A percentile compares a stretch with the other conserved stretches of the same genome.
phyloP scores from a whole-genome alignment of 2,797 vertebrate species.

The Coendou prehensilis region DNA sequence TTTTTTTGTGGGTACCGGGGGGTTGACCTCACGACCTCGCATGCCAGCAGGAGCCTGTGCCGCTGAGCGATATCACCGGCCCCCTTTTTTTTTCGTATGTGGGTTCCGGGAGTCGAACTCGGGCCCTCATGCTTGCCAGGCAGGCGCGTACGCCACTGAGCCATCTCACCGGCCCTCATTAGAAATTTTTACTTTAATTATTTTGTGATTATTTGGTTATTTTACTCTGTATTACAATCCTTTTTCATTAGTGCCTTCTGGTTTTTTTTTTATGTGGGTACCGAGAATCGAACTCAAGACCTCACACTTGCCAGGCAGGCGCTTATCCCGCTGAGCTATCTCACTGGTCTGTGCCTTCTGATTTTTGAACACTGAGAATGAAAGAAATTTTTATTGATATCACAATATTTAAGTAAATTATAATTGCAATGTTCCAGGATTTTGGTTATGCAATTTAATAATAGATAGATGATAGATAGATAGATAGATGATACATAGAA shows the following conservation, averaged over 20 bases:
- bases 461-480: neutral
- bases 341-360: neutral
- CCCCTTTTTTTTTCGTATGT: too few species aligned
- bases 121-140: too few species aligned
- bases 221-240: neutral
- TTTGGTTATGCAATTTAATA: neutral
- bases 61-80: too few species aligned
- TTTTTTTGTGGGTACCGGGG: too few species aligned
- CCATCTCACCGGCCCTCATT: too few species aligned
- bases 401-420: neutral
- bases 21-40: too few species aligned
- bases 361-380: neutral
- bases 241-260: neutral
- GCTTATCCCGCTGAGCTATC: too few species aligned
- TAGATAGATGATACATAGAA: neutral
- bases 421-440: neutral
- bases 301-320: too few species aligned
- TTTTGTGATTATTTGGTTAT: neutral
- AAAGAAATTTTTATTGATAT: neutral
- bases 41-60: too few species aligned
- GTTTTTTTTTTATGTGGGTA: neutral
- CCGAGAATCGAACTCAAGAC: too few species aligned
- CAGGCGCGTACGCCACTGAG: too few species aligned
- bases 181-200: neutral
- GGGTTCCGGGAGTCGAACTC: too few species aligned